phyloP scores from a whole-genome alignment of 2,797 vertebrate species.

The Toxotes lorentzi region DNA sequence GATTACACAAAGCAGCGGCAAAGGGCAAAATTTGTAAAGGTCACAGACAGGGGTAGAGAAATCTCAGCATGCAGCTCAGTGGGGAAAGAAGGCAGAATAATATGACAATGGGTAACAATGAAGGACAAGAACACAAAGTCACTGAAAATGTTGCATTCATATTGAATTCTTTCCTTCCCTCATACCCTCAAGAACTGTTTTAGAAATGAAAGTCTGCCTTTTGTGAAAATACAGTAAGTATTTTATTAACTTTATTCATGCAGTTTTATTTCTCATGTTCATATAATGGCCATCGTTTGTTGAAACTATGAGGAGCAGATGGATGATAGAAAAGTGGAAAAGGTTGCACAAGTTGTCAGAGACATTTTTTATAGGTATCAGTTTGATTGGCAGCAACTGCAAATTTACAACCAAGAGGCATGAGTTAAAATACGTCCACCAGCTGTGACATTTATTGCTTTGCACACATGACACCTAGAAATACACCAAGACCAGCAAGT shows the following conservation, averaged over 20 bases:
- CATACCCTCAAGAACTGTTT: slow-evolving; percentile 5
- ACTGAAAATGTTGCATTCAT: slow-evolving; percentile 47
- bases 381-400: not conserved
- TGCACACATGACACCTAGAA: not conserved
- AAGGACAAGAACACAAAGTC: slow-evolving; percentile 57
- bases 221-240: not conserved
- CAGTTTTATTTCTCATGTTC: slow-evolving; percentile 1
- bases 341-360: not conserved
- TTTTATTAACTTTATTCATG: not conserved
- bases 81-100: slow-evolving; percentile 57
- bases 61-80: slow-evolving; percentile 68
- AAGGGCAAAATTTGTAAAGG: slow-evolving; percentile 79
- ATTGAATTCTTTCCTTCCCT: slow-evolving; percentile 18
- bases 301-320: not conserved
- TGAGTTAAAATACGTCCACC: not conserved
- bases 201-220: slow-evolving; percentile 4
- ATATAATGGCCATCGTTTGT: not conserved
- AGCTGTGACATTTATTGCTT: slow-evolving; percentile 6
- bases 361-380: not conserved
- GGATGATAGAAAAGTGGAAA: not conserved
- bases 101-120: slow-evolving; percentile 64
- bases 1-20: slow-evolving; percentile 74
- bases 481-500: not conserved
- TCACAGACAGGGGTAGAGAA: slow-evolving; percentile 65
- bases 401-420: not conserved